Percentiles rank a stretch among this genome's conserved stretches.
Evolutionary conservation across 2,113 vertebrate species (phyloP).

Genomic region (Grantiella picta): DNA sequence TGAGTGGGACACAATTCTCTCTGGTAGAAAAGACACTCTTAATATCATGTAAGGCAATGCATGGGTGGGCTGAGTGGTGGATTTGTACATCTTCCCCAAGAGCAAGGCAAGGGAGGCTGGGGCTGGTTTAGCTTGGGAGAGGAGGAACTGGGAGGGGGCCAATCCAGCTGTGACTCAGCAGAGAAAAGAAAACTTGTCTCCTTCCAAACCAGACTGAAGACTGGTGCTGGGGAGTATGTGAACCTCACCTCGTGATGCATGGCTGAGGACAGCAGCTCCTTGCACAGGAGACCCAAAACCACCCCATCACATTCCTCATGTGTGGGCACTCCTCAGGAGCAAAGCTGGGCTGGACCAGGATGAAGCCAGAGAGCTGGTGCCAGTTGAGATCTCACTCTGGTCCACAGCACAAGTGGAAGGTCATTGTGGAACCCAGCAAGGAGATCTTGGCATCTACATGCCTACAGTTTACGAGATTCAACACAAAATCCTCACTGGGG

Average conservation of each 20-base stretch:
- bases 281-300: background rate
- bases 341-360: background rate
- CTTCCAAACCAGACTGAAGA: rapidly evolving
- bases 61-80: background rate
- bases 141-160: background rate
- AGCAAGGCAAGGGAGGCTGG: background rate
- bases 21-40: background rate
- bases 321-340: background rate
- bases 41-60: background rate
- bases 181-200: background rate
- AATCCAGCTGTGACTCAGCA: background rate
- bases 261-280: background rate
- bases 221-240: background rate
- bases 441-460: background rate
- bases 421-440: rapidly evolving
- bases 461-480: background rate
- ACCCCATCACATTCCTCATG: background rate
- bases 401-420: background rate
- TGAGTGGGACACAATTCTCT: background rate
- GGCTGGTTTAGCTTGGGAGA: background rate
- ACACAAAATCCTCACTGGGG: background rate
- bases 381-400: background rate
- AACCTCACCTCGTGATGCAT: background rate
- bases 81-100: background rate
- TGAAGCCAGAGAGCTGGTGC: background rate